Evolutionary conservation across 2,888 invertebrate species (phyloP).

Genomic region (Lumbricus terrestris): DNA sequence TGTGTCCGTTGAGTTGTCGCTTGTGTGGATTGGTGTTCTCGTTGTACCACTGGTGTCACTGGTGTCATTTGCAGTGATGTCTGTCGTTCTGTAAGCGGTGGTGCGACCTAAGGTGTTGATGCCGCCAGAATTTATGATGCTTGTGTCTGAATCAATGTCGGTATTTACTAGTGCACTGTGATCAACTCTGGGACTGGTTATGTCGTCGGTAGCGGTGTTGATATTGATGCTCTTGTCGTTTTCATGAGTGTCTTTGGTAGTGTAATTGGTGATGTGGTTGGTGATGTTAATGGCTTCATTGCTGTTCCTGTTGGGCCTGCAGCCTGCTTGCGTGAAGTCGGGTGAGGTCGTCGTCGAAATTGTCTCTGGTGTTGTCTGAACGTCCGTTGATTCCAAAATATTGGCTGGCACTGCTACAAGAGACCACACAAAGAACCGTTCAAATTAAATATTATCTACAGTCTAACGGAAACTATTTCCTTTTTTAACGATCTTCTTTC

Average conservation of each 20-base stretch:
- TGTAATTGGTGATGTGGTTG: background rate
- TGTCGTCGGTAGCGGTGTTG: background rate
- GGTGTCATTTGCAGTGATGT: background rate
- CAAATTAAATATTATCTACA: background rate
- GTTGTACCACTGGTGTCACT: background rate
- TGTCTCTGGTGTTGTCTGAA: background rate
- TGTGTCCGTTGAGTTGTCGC: background rate
- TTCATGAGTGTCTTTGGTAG: background rate
- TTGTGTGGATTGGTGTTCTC: background rate
- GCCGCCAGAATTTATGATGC: background rate
- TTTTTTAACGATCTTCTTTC: no score
- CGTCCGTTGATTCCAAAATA: background rate
- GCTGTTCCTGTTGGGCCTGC: background rate
- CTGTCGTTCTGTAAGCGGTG: background rate
- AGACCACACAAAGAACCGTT: background rate
- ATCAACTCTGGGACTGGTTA: background rate
- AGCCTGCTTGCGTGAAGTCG: background rate
- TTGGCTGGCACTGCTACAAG: background rate
- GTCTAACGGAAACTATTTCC: background rate
- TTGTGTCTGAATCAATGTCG: background rate
- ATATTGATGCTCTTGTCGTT: background rate
- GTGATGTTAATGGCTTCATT: background rate
- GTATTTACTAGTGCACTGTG: background rate
- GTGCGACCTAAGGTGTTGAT: background rate
- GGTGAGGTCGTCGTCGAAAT: no score